Evolutionary conservation across 2,797 vertebrate genomes (phyloP).

Genomic region (Xiphophorus birchmanni): DNA sequence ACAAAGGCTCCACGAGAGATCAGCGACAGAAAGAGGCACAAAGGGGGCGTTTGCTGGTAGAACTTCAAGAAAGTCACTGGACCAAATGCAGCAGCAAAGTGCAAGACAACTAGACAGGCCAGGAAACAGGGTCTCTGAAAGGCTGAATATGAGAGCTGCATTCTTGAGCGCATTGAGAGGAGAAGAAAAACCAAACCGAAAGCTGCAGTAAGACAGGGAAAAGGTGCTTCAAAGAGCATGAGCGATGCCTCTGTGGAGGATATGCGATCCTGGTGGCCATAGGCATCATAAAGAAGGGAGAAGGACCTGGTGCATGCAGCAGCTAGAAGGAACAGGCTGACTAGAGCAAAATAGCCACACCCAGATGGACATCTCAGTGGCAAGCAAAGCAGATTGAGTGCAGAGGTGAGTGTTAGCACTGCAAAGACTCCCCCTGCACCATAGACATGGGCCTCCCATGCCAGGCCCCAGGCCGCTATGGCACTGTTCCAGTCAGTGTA

Average conservation of each 20-base stretch:
- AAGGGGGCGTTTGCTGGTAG: conserved; percentile 77
- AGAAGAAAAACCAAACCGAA: conserved; percentile 88
- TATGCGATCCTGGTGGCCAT: conserved; percentile 85
- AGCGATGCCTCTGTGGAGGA: conserved; percentile 78
- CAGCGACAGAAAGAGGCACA: conserved; percentile 83
- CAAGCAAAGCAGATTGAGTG: conserved; percentile 84
- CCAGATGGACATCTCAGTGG: conserved; percentile 86
- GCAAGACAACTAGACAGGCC: conserved; percentile 82
- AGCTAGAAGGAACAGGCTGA: conserved; percentile 85
- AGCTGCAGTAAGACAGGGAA: conserved; percentile 89
- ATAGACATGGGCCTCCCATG: conserved; percentile 91
- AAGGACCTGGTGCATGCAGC: conserved; percentile 84
- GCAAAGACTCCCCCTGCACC: conserved; percentile 86
- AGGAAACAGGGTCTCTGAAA: conserved; percentile 86
- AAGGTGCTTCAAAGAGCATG: conserved; percentile 87
- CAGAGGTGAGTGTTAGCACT: conserved; percentile 81
- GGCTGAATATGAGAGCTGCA: conserved; percentile 83
- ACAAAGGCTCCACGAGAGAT: conserved; percentile 89
- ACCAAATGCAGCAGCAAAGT: conserved; percentile 83
- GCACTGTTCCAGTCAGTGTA: conserved; percentile 90
- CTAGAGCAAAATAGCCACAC: conserved; percentile 83
- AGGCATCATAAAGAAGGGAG: conserved; percentile 88
- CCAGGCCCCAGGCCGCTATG: conserved; percentile 87
- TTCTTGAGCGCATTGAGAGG: conserved; percentile 85
- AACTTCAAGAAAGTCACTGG: conserved; percentile 81